These are phyloP conservation scores for Euspilapteryx auroguttella DNA, from an alignment of 2,888 invertebrate genomes.

Conservation along the genomic window DNA sequence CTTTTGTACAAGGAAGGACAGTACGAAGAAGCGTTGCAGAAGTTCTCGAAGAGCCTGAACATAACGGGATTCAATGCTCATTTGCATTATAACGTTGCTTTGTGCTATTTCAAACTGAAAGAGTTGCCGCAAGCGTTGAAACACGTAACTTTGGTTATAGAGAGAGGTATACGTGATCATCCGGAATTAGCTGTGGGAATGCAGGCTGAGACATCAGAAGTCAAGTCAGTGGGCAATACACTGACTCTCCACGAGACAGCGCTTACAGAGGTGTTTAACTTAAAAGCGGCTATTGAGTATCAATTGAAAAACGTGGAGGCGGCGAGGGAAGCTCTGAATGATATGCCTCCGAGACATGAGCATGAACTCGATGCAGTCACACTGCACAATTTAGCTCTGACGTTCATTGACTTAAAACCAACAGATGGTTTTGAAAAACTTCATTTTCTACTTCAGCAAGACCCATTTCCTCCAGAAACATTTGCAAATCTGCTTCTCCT, in stretches of 20 bases:
- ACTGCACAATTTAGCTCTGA: slow-evolving; percentile 93
- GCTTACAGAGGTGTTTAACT: slow-evolving; percentile 95
- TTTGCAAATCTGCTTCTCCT: slow-evolving; percentile 93
- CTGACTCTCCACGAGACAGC: slow-evolving; percentile 93
- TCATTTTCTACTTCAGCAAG: slow-evolving; percentile 88
- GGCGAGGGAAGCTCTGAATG: slow-evolving; percentile 82
- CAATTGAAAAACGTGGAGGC: slow-evolving; percentile 77
- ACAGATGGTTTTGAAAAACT: slow-evolving; percentile 89
- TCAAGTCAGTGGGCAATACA: slow-evolving; percentile 95
- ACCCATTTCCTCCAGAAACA: slow-evolving; percentile 96
- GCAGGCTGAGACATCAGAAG: slow-evolving; percentile 91
- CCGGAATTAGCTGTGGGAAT: slow-evolving; percentile 97
- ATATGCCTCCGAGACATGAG: slow-evolving; percentile 92
- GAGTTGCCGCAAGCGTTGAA: slow-evolving; percentile 93
- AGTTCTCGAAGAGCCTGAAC: slow-evolving; percentile 86
- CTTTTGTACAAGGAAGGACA: slow-evolving; percentile 84
- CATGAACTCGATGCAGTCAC: slow-evolving; percentile 98
- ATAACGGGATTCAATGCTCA: slow-evolving; percentile 88
- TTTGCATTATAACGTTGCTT: slow-evolving; percentile 92
- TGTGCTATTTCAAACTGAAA: slow-evolving; percentile 92
- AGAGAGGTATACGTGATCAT: slow-evolving; percentile 93
- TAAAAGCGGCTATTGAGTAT: slow-evolving; percentile 98
- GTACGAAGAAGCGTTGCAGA: slow-evolving; percentile 88
- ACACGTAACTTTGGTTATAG: slow-evolving; percentile 91
- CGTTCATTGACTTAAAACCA: slow-evolving; percentile 83